Evolutionary conservation across 2,888 invertebrate genomes (phyloP), one percentile per base, ranked within the genome.

Genomic region (Disparrhopalites patrizii): DNA sequence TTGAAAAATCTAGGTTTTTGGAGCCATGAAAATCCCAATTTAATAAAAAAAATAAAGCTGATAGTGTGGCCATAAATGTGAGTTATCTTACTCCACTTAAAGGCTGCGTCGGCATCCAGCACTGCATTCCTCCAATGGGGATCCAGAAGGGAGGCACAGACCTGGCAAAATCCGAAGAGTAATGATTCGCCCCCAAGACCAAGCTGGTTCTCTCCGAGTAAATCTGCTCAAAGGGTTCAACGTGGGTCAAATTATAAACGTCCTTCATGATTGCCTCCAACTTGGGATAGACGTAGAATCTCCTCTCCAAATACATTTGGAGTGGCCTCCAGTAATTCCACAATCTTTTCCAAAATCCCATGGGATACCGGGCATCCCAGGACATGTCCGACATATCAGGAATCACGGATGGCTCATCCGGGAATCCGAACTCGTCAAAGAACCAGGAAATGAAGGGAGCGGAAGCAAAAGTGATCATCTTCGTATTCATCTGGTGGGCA

Each of bases 51-150:
- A n/a, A n/a, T n/a, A n/a, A n/a, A n/a, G n/a, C n/a, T n/a, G n/a
- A n/a, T n/a, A n/a, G n/a, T n/a, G n/a, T n/a, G n/a, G n/a, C n/a
- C n/a, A n/a, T n/a, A n/a, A n/a, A n/a, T n/a, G n/a, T n/a, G n/a
- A n/a, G n/a, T n/a, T 2, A 33, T n/a, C 33, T 57, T 56, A 55
- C 36, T 36, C 4, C 62, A 54, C 56, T 51, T 50, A 50, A n/a
- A 56, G 65, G 33, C 65, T 62, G 7, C 56, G 36, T 23, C 30
- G 60, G 36, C 51, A 57, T 20, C 47, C 62, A 47, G 31, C 67
- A 66, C 51, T 70, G 70, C 66, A 68, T 68, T 13, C 70, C 70
- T 13, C 68, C 68, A 28, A 70, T 51, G 3, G 50, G 20, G 10
- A 66, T 55, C 10, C 66, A n/a, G 43, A 62, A 66, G 3, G 66